These are phyloP conservation scores for Pachycephala philippinensis DNA, from an alignment of 2,113 vertebrate genomes.

Conservation along the genomic window DNA sequence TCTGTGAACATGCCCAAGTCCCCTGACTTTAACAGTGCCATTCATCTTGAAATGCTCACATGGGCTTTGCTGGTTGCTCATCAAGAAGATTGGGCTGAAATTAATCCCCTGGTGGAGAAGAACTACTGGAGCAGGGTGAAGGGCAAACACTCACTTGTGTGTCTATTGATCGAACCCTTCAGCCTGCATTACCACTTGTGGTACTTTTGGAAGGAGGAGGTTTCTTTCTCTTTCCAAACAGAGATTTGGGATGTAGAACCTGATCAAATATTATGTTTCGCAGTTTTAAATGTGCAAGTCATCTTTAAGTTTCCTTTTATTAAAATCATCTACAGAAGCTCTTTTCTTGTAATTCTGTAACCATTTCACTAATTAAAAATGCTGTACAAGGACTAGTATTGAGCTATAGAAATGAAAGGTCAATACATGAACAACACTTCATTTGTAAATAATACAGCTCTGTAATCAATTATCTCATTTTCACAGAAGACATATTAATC, in stretches of 20 bases:
- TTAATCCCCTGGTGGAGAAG: neutral
- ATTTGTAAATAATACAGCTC: constrained; percentile 72
- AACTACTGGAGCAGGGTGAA: neutral
- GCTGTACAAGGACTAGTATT: constrained; percentile 30
- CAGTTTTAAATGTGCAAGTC: neutral
- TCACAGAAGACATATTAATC: constrained; percentile 67
- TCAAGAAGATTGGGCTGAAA: neutral
- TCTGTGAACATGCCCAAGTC: neutral
- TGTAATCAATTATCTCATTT: constrained; percentile 75
- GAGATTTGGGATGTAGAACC: neutral
- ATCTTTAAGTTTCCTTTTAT: neutral
- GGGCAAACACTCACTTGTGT: neutral
- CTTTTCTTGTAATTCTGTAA: neutral
- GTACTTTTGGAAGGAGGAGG: neutral
- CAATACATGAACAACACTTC: constrained; percentile 66
- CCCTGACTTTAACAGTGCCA: accelerated
- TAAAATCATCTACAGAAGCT: neutral
- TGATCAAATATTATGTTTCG: neutral
- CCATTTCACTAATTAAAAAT: constrained; percentile 50
- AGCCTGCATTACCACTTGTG: neutral
- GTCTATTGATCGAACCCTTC: neutral
- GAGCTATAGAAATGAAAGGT: constrained; percentile 63
- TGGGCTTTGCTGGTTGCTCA: neutral
- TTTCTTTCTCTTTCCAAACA: neutral
- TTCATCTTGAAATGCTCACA: neutral